These are phyloP conservation scores for Agonum fuliginosum DNA, from an alignment of 2,888 invertebrate genomes.

Conservation along the genomic window DNA sequence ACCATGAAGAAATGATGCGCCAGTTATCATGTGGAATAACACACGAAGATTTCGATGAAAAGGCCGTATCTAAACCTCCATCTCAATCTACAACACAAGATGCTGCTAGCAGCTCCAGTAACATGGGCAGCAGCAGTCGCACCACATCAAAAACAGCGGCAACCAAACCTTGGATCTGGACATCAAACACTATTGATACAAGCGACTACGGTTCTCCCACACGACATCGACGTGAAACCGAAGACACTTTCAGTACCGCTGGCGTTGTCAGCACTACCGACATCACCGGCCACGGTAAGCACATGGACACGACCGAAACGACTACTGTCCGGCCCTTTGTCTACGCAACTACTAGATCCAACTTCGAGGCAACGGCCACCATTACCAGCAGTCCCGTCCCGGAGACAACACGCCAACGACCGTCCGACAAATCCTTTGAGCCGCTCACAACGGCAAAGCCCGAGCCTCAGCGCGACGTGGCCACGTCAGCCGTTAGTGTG, in stretches of 20 bases:
- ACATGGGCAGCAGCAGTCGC: conserved; percentile 57
- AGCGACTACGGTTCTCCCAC: conserved; percentile 70
- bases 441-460: conserved; percentile 18
- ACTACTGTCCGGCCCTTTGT: conserved; percentile 62
- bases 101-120: conserved; percentile 47
- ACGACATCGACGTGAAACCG: conserved; percentile 71
- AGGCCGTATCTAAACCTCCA: conserved; percentile 59
- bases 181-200: conserved; percentile 70
- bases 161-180: conserved; percentile 70
- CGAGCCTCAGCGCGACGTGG: conserved; percentile 32
- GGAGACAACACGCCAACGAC: conserved; percentile 45
- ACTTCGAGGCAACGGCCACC: background rate
- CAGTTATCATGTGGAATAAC: conserved; percentile 77
- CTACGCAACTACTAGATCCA: conserved; percentile 43
- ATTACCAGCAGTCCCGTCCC: background rate
- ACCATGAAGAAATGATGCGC: conserved; percentile 77
- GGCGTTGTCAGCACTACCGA: conserved; percentile 60
- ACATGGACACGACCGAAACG: conserved; percentile 54
- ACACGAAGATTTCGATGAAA: conserved; percentile 71
- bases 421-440: conserved; percentile 36
- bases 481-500: conserved; percentile 63
- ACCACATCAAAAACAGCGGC: conserved; percentile 63
- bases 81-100: conserved; percentile 58
- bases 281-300: conserved; percentile 64
- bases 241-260: conserved; percentile 67